Evolutionary conservation across 2,797 vertebrate genomes (phyloP).

Genomic region (Alcedo atthis): DNA sequence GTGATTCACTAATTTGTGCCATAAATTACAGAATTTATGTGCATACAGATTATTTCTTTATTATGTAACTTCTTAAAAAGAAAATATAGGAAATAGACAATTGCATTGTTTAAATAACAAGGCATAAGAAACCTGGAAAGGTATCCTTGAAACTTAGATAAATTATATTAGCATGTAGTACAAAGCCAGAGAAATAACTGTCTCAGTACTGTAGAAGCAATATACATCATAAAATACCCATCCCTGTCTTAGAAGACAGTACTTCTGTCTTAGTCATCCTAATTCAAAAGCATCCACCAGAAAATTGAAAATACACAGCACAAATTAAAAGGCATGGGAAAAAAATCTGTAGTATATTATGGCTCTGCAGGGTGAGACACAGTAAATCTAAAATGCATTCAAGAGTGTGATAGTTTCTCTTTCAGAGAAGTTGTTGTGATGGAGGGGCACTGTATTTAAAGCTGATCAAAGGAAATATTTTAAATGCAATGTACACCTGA

Average conservation of each 20-base stretch:
- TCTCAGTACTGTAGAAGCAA: background rate
- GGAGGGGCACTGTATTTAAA: background rate
- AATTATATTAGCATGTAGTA: background rate
- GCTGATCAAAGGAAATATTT: constrained; percentile 41
- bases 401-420: background rate
- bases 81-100: background rate
- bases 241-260: background rate
- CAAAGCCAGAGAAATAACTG: background rate
- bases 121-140: background rate
- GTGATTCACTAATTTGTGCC: background rate
- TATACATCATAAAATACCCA: background rate
- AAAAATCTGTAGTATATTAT: background rate
- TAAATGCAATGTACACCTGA: constrained; percentile 13
- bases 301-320: background rate
- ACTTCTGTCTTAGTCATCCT: background rate
- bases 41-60: background rate
- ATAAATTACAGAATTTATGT: background rate
- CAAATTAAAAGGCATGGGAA: background rate
- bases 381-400: background rate
- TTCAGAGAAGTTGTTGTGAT: background rate
- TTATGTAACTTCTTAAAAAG: background rate
- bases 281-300: background rate
- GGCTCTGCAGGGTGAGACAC: background rate
- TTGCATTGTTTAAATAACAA: background rate
- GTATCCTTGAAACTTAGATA: background rate